Base-by-base conservation (phyloP, 2,113 vertebrate genomes). In the Antennarius striatus region DNA sequence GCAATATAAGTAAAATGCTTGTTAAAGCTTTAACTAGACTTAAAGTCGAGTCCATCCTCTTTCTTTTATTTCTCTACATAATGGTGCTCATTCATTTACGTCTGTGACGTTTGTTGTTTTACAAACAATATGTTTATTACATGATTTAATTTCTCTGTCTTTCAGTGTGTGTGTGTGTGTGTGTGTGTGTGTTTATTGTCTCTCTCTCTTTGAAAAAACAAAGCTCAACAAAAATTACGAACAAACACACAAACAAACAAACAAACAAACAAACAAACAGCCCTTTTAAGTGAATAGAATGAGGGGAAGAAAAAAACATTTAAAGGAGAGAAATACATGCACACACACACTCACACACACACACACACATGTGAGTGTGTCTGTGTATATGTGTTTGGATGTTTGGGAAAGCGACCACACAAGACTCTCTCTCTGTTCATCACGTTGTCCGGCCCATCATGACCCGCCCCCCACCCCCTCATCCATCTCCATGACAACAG, bases 151-250 rank as follows among this genome's bases (percentile, higher is more conserved):
- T 59, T 82, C 73, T 75, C 71, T 11, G n/a, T 89, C 28, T 87
- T 14, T 90, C 56, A 79, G 29, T 89, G 65, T 88, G 60, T 80
- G 70, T 51, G 73, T 88, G 80, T 84, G 70, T 57, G 83, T 90
- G 84, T 86, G 80, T 84, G 70, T 57, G 83, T 90, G 84, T 86
- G 29, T 22, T 22, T 22, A 22, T 22, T 22, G 22, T 22, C 22
- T 81, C 86, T 92, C 81, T 87, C 80, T 88, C 78, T 85, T 63
- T 68, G 81, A 63, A 73, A 70, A 84, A 81, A 77, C 5, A 65
- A 42, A 22, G 22, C 22, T 22, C 1, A 22, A 22, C 22, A 22
- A 22, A 22, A 22, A 22, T 22, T 22, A 22, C 59, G 3, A 13
- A 49, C 4, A 49, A 49, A 49, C 3, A n/a, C 2, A 85, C 79